These are phyloP conservation scores for Nomada goodeniana DNA, from an alignment of 2,888 invertebrate species.

Conservation along the genomic window DNA sequence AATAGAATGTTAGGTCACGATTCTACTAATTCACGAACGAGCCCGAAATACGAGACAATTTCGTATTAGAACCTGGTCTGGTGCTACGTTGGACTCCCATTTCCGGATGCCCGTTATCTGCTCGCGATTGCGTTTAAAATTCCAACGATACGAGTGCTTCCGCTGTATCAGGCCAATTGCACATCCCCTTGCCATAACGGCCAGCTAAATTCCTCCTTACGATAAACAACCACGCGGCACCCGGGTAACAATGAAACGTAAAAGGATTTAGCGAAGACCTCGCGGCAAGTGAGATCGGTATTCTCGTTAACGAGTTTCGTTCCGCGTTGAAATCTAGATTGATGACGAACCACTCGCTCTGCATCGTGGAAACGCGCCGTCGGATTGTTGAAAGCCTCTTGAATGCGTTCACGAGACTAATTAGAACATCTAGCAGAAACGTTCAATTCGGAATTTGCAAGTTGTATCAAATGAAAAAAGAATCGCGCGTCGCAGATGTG, in stretches of 20 bases:
- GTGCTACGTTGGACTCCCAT: conserved; percentile 29
- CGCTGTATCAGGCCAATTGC: conserved; percentile 42
- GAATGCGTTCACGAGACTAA: neutral
- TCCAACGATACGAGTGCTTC: conserved; percentile 27
- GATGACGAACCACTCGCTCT: neutral
- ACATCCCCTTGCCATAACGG: conserved; percentile 34
- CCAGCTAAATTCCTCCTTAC: conserved; percentile 39
- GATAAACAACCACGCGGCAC: conserved; percentile 32
- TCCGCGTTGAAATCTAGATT: neutral
- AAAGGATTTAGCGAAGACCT: conserved; percentile 11
- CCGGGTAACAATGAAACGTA: neutral
- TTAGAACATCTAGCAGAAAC: no score
- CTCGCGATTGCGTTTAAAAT: conserved; percentile 49
- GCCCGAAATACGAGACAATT: conserved; percentile 42
- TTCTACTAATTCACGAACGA: conserved; percentile 34
- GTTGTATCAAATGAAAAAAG: neutral
- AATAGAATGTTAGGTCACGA: conserved; percentile 46
- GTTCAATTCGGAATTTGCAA: neutral
- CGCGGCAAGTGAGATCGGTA: neutral
- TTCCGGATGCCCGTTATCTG: conserved; percentile 46
- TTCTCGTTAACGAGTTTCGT: conserved; percentile 28
- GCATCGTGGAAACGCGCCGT: conserved; percentile 1
- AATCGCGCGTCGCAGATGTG: no score
- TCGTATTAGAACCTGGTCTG: conserved; percentile 26
- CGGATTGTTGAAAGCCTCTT: conserved; percentile 3